A percentile compares a stretch with the other conserved stretches of the same genome.
Conservation (phyloP, 1,140 invertebrate genomes). For the Drosophila repletoides region DNA sequence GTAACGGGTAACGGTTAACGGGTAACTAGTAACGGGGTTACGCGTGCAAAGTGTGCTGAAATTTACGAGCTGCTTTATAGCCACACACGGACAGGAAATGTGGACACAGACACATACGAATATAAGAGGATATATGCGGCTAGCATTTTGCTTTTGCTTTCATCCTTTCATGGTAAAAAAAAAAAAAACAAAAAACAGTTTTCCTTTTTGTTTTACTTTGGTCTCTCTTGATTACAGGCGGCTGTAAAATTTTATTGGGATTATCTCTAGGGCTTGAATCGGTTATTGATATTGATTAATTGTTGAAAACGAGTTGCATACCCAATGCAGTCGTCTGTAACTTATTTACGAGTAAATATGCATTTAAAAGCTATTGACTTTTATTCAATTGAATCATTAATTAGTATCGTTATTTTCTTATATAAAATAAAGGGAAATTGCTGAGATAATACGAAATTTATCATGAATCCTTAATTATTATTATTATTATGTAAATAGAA, state of each 20-base stretch:
- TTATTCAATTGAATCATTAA: conserved; percentile 7
- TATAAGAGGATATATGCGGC: conserved; percentile 23
- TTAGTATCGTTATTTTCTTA: background rate
- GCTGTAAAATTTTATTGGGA: conserved; percentile 42
- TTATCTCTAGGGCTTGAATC: conserved; percentile 16
- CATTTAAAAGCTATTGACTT: background rate
- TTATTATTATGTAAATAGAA: no score
- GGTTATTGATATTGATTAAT: conserved; percentile 44
- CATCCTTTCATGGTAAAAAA: conserved; percentile 17
- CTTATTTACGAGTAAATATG: background rate
- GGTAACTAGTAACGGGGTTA: conserved; percentile 26
- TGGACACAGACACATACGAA: conserved; percentile 24
- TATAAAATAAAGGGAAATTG: background rate
- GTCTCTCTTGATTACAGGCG: conserved; percentile 40
- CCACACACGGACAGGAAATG: conserved; percentile 46
- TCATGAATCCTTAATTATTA: no score
- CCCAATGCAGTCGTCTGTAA: background rate
- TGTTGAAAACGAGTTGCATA: conserved; percentile 17
- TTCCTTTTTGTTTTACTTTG: conserved; percentile 18
- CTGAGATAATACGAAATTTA: no score
- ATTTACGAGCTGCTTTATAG: conserved; percentile 75
- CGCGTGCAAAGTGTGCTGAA: conserved; percentile 47
- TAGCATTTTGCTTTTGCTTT: conserved; percentile 21
- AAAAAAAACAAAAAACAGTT: no score
- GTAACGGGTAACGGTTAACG: conserved; percentile 2